phyloP scores from a whole-genome alignment of 2,888 invertebrate genomes.

The Apoderus coryli region DNA sequence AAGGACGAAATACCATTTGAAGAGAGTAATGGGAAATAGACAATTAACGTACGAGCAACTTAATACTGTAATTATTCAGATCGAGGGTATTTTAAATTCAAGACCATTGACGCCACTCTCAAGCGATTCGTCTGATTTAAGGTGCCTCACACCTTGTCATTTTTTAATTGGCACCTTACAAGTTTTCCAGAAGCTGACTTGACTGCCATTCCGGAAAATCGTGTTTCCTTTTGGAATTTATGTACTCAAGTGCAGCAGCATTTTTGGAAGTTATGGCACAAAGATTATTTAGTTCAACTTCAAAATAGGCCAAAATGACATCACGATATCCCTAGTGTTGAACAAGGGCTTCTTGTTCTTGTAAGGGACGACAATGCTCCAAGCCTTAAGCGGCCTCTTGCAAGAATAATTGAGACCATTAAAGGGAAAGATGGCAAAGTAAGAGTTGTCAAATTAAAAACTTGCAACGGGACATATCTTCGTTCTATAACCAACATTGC shows the following conservation, averaged over 20 bases:
- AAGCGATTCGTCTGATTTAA: too few relatives aligned
- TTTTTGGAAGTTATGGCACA: slow-evolving; percentile 8
- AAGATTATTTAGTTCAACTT: slow-evolving; percentile 9
- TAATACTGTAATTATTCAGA: too few relatives aligned
- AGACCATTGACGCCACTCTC: too few relatives aligned
- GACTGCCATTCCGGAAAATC: too few relatives aligned
- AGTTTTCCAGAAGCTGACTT: too few relatives aligned
- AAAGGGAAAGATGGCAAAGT: slow-evolving; percentile 5
- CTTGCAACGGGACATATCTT: slow-evolving; percentile 1
- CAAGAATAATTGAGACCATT: slow-evolving; percentile 4
- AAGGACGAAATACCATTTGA: too few relatives aligned
- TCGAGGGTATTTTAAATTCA: too few relatives aligned
- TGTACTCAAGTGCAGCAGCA: slow-evolving; percentile 4
- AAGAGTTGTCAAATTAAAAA: slow-evolving; percentile 6
- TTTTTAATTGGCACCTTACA: too few relatives aligned
- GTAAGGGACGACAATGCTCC: slow-evolving; percentile 6
- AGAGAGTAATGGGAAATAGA: too few relatives aligned
- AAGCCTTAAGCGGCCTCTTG: slow-evolving; percentile 6
- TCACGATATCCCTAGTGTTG: slow-evolving; percentile 4
- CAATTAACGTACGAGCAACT: too few relatives aligned
- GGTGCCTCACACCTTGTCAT: too few relatives aligned
- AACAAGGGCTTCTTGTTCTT: slow-evolving; percentile 4
- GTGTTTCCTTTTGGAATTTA: slow-evolving; percentile 4
- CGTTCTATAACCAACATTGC: slow-evolving; percentile 6
- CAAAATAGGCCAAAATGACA: slow-evolving; percentile 12